Conservation (phyloP, 2,888 invertebrate genomes). For the Homarus gammarus region DNA sequence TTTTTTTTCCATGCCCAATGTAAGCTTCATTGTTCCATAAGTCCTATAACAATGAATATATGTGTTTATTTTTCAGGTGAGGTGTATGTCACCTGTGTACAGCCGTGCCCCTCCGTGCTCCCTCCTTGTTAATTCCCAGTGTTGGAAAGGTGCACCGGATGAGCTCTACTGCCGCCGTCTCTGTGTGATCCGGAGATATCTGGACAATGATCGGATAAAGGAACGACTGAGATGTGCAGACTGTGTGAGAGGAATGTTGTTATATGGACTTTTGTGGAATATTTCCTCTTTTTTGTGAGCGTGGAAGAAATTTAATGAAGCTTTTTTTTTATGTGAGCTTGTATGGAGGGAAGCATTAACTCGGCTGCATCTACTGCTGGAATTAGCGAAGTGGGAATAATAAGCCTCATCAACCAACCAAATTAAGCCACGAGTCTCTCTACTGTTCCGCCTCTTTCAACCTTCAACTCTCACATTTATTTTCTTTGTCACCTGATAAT, state of each 20-base stretch:
- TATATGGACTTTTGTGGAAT: neutral
- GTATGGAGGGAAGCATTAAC: neutral
- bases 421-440: too few relatives aligned
- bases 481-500: too few relatives aligned
- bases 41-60: too few relatives aligned
- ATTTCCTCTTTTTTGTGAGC: too few relatives aligned
- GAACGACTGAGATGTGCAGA: neutral
- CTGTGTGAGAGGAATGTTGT: neutral
- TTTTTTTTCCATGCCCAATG: too few relatives aligned
- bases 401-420: too few relatives aligned
- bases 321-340: neutral
- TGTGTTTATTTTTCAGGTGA: slow-evolving; percentile 6
- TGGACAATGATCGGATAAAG: neutral
- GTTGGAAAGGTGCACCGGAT: neutral
- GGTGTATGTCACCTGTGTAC: neutral
- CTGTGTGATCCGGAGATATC: neutral
- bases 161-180: neutral
- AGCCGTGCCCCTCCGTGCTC: slow-evolving; percentile 5
- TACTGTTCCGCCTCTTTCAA: too few relatives aligned
- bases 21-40: too few relatives aligned
- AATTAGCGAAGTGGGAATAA: neutral
- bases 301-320: neutral
- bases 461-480: too few relatives aligned
- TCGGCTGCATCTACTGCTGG: neutral
- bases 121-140: neutral